phyloP scores from a whole-genome alignment of 2,797 vertebrate genomes.

The Tangara arthus region DNA sequence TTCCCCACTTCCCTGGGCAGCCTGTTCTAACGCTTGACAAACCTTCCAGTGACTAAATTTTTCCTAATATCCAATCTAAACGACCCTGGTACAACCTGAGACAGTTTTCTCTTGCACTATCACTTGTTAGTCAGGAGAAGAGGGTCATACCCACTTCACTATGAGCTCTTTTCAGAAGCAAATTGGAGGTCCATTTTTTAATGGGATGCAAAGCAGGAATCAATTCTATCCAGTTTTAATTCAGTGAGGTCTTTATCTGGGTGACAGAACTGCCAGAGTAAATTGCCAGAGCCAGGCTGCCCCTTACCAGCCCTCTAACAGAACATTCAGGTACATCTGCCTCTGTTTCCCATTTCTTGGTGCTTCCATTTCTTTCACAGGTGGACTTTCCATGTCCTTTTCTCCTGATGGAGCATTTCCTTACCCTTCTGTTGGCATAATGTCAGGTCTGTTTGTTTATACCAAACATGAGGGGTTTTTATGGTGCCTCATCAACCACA shows the following conservation, averaged over 20 bases:
- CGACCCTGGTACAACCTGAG: neutral
- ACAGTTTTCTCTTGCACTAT: neutral
- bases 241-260: neutral
- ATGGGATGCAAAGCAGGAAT: neutral
- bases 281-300: neutral
- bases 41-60: neutral
- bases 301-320: neutral
- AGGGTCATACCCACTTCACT: neutral
- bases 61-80: neutral
- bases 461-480: neutral
- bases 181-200: neutral
- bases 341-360: neutral
- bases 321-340: neutral
- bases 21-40: neutral
- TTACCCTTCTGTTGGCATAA: neutral
- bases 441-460: neutral
- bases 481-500: slow-evolving; percentile 6
- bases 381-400: neutral
- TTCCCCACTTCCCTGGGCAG: neutral
- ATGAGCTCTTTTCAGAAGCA: neutral
- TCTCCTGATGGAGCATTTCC: slow-evolving; percentile 1
- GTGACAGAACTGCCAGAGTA: neutral
- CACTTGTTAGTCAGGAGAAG: neutral
- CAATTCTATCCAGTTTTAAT: neutral
- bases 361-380: neutral